Evolutionary conservation across 2,888 invertebrate species (phyloP), one percentile per base, ranked within the genome.

Genomic region (Lypha dubia): DNA sequence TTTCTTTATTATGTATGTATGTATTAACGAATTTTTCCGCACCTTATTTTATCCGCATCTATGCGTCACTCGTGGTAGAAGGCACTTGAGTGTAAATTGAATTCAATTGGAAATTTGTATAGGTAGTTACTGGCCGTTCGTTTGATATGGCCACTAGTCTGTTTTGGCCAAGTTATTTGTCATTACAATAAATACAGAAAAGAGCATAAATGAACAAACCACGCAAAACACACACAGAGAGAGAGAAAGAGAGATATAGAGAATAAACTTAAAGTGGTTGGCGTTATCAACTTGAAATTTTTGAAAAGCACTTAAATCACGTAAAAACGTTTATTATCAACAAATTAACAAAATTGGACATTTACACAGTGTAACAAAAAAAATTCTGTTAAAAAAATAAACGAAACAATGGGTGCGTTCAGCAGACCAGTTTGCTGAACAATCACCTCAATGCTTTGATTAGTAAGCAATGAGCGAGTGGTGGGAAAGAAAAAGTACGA

Each of bases 31-130:
- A 41, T 56, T 80, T 77, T 56, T 81, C 74, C 81, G 81, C 84
- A 77, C 67, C 73, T 76, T 68, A 32, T 28, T 80, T 84, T 62
- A 80, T 49, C 81, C 77, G 84, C 74, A 58, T 68, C 74, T 81
- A 84, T 84, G 84, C 80, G 81, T 79, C 79, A 79, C 65, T 77
- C 73, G 68, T 68, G 77, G 58, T 70, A 74, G 63, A 84, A 84
- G 81, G 81, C 84, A 84, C 84, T 84, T 77, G 81, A 73, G 62
- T 84, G 80, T 84, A 71, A 76, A 79, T 74, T 73, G 53, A 83
- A 75, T 75, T 24, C 51, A 75, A 79, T 79, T 83, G 75, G 58
- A 84, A 74, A 63, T 63, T n/a, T n/a, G n/a, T n/a, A n/a, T n/a
- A n/a, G n/a, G 53, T 73, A 74, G 73, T 77, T 70, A 81, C 81